These are phyloP conservation scores for Pocillopora verrucosa DNA, from an alignment of 64 coral and sea anemone species.

Conservation along the genomic window DNA sequence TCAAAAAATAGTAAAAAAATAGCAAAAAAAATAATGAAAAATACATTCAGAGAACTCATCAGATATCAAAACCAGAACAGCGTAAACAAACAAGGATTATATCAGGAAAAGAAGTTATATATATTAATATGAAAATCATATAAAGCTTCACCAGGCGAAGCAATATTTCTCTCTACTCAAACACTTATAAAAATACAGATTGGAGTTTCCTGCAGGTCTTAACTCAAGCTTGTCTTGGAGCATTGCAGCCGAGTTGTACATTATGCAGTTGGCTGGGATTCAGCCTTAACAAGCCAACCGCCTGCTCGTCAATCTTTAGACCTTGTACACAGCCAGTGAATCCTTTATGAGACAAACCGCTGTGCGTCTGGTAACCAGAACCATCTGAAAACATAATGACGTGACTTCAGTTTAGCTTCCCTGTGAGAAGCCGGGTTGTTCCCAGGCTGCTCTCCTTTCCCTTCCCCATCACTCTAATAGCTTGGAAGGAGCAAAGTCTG, in stretches of 20 bases:
- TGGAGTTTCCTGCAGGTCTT: background rate
- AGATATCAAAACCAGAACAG: too few species aligned
- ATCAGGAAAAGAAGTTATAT: too few species aligned
- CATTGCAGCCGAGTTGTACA: constrained; percentile 31
- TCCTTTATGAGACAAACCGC: constrained; percentile 31
- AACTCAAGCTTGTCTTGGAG: background rate
- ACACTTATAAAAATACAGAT: background rate
- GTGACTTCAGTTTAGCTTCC: background rate
- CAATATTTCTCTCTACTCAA: background rate
- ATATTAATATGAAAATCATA: too few species aligned
- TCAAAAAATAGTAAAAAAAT: too few species aligned
- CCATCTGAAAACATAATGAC: constrained; percentile 15
- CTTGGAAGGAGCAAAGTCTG: too few species aligned
- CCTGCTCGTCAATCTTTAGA: background rate
- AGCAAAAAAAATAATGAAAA: too few species aligned
- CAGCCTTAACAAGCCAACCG: background rate
- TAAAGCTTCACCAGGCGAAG: background rate
- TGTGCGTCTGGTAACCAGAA: background rate
- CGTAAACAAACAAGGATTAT: too few species aligned
- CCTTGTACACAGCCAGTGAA: constrained; percentile 26
- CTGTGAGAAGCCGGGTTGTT: too few species aligned
- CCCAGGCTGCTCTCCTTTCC: too few species aligned
- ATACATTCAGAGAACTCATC: too few species aligned
- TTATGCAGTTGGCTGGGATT: background rate
- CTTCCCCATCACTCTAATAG: too few species aligned